Percentiles rank a stretch among this genome's conserved stretches.
These are phyloP conservation scores for Meganola albula DNA, from an alignment of 2,888 invertebrate genomes.

Conservation along the genomic window DNA sequence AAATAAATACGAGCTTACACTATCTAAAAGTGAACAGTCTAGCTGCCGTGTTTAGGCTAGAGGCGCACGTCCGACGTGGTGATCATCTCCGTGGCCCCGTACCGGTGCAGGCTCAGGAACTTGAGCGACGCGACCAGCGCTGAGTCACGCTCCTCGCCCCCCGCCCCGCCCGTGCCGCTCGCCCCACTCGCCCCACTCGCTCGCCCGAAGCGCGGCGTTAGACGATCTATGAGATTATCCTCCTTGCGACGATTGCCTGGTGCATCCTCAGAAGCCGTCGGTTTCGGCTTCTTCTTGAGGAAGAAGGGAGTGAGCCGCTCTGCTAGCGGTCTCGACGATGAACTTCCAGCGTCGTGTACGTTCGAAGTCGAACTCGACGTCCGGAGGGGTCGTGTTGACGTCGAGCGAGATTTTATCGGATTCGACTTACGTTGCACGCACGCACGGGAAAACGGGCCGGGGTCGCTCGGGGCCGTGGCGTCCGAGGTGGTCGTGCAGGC, in stretches of 20 bases:
- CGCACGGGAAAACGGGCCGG: slow-evolving; percentile 58
- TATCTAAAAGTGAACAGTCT: slow-evolving; percentile 23
- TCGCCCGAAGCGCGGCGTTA: slow-evolving; percentile 64
- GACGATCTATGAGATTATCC: slow-evolving; percentile 61
- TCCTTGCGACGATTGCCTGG: slow-evolving; percentile 46
- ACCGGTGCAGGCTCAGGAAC: slow-evolving; percentile 67
- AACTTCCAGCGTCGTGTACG: slow-evolving; percentile 58
- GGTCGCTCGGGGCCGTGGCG: slow-evolving; percentile 16
- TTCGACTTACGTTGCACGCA: slow-evolving; percentile 69
- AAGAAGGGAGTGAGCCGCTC: slow-evolving; percentile 70
- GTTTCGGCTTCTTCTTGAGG: slow-evolving; percentile 63
- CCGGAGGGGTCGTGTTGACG: slow-evolving; percentile 50
- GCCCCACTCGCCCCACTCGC: slow-evolving; percentile 61
- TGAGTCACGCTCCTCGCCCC: slow-evolving; percentile 59
- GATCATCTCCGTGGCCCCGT: slow-evolving; percentile 57
- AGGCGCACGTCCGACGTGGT: slow-evolving; percentile 39
- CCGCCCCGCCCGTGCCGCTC: slow-evolving; percentile 41
- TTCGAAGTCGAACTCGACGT: slow-evolving; percentile 68
- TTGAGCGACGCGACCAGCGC: slow-evolving; percentile 64
- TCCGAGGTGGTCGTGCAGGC: slow-evolving; percentile 27
- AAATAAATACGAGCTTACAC: slow-evolving; percentile 52
- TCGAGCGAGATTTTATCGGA: slow-evolving; percentile 55
- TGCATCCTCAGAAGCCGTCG: slow-evolving; percentile 44
- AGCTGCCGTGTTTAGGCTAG: too few species aligned
- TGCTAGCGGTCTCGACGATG: slow-evolving; percentile 53